Base-by-base conservation (phyloP, 2,888 invertebrate species). In the Sinodicranocentrus sp. region DNA sequence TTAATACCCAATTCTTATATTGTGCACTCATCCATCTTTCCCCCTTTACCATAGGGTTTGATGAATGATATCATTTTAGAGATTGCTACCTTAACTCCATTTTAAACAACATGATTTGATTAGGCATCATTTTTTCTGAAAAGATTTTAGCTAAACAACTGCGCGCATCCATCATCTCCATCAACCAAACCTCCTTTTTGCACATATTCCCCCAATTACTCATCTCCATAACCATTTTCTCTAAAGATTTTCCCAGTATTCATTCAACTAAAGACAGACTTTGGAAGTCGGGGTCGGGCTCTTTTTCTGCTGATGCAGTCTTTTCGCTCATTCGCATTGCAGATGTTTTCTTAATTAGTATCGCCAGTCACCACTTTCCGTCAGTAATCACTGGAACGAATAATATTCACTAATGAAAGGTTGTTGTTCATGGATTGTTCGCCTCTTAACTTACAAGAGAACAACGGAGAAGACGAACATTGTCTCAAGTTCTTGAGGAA, bases 371-470 rank as follows among this genome's bases (percentile, higher is more conserved):
- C 71, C 79, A 79, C 63, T 71, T 79, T 71, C 79, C 44, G 71
- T 71, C 79, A 71, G 79, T 79, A 79, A 79, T 79, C 79, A 79
- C 79, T 79, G 79, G 79, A 79, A 79, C 79, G 79, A 72, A 72
- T 79, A 79, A 79, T 79, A 79, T 79, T 79, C 71, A 71, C 79
- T 79, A 79, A 79, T 79, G 79, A 79, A 79, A 79, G 79, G 79
- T 79, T 79, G 63, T 79, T 70, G 68, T 70, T 78, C 48, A 57
- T 48, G 70, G 59, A 78, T 48, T 72, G 63, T 43, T 72, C 57
- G 8, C 13, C 19, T 57, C 57, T 23, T 21, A 6, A 48, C n/a
- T 48, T 15, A 48, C 48, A 10, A 48, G 39, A 39, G 10, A 48
- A 48, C n/a, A n/a, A 10, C 13, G 48, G 2, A 48, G 15, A 48